Percentiles rank a stretch among this genome's conserved stretches.
These are phyloP conservation scores for Oligia strigilis DNA, from an alignment of 2,888 invertebrate species.

Conservation along the genomic window DNA sequence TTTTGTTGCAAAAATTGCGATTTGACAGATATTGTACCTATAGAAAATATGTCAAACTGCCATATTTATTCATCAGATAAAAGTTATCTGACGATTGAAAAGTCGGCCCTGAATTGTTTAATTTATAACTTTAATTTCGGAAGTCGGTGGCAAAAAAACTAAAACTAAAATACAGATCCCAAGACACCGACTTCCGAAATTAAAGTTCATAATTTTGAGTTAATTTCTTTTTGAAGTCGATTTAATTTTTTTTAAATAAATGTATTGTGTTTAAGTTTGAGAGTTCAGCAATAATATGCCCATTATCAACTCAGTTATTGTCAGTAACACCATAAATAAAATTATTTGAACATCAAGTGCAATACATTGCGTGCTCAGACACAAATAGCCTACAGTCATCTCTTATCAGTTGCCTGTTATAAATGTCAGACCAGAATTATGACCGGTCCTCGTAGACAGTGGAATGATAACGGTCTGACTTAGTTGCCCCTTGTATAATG, in stretches of 20 bases:
- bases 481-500: neutral
- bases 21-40: no score
- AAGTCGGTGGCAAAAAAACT: no score
- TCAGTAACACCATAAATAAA: neutral
- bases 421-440: conserved; percentile 1
- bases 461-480: neutral
- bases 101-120: neutral
- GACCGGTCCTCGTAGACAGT: neutral
- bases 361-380: conserved; percentile 3
- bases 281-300: no score
- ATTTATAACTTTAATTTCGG: neutral
- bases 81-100: no score
- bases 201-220: no score
- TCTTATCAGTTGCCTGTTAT: neutral
- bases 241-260: neutral
- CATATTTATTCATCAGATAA: no score
- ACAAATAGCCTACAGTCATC: neutral
- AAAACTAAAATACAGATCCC: no score
- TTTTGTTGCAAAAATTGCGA: no score
- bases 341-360: conserved; percentile 3
- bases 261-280: no score
- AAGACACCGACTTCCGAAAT: no score
- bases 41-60: no score
- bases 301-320: neutral
- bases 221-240: no score